Evolutionary conservation across 1,140 invertebrate species (phyloP).

Genomic region (Caerostris extrusa): DNA sequence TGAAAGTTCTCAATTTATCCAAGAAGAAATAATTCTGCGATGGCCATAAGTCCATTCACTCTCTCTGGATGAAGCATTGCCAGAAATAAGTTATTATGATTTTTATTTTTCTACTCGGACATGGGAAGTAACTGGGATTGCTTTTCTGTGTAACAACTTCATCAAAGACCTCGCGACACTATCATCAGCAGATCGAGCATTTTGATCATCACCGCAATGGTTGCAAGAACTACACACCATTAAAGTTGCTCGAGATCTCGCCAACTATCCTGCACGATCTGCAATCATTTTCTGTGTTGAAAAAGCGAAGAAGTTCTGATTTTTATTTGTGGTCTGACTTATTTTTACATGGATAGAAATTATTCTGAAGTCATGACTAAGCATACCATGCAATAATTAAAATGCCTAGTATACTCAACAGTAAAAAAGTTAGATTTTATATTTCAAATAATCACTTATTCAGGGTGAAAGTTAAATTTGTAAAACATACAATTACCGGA

Average conservation of each 20-base stretch:
- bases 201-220: conserved; percentile 39
- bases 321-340: no score
- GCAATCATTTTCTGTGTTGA: not conserved
- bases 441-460: no score
- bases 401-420: no score
- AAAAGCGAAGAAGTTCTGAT: not conserved
- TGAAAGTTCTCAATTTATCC: no score
- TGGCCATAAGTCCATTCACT: not conserved
- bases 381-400: no score
- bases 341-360: no score
- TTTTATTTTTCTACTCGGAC: not conserved
- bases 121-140: conserved; percentile 1
- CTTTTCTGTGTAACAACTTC: conserved; percentile 51
- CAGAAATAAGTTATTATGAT: conserved; percentile 56
- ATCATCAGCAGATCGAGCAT: conserved; percentile 13
- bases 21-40: no score
- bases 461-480: no score
- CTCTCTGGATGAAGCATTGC: not conserved
- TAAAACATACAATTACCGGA: no score
- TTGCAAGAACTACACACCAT: not conserved
- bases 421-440: no score
- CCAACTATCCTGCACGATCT: not conserved
- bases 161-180: conserved; percentile 34
- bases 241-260: not conserved
- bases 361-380: no score